Conservation (phyloP, 2,113 vertebrate species). For the Mugil cephalus region DNA sequence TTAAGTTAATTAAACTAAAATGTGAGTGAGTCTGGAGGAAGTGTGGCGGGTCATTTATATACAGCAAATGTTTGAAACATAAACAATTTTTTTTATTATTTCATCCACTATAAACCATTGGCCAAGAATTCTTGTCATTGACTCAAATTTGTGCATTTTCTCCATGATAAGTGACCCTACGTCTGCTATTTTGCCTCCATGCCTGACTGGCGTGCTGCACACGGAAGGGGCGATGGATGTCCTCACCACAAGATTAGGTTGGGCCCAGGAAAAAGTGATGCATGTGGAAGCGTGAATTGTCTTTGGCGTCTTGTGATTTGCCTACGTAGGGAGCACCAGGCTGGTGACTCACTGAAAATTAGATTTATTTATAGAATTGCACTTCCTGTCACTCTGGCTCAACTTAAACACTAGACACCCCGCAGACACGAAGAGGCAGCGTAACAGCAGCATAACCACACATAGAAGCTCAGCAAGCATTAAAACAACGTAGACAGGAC, state of each 20-base stretch:
- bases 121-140: no score
- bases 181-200: neutral
- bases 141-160: neutral
- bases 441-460: neutral
- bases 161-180: neutral
- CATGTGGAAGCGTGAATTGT: slow-evolving; percentile 1
- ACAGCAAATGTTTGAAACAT: no score
- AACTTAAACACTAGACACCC: slow-evolving; percentile 38
- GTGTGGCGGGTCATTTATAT: no score
- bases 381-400: slow-evolving; percentile 61
- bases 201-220: neutral
- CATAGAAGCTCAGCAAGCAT: neutral
- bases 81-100: neutral
- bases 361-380: slow-evolving; percentile 69
- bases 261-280: neutral
- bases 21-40: no score
- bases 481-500: neutral
- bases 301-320: slow-evolving; percentile 20
- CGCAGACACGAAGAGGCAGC: slow-evolving; percentile 27
- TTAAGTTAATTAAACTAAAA: no score
- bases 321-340: slow-evolving; percentile 8
- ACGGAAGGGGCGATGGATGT: neutral
- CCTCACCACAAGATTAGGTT: neutral
- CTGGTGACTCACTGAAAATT: slow-evolving; percentile 67
- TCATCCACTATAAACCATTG: neutral